A percentile compares a stretch with the other conserved stretches of the same genome.
Evolutionary conservation across 2,888 invertebrate genomes (phyloP).

Genomic region (Hermodice carunculata): DNA sequence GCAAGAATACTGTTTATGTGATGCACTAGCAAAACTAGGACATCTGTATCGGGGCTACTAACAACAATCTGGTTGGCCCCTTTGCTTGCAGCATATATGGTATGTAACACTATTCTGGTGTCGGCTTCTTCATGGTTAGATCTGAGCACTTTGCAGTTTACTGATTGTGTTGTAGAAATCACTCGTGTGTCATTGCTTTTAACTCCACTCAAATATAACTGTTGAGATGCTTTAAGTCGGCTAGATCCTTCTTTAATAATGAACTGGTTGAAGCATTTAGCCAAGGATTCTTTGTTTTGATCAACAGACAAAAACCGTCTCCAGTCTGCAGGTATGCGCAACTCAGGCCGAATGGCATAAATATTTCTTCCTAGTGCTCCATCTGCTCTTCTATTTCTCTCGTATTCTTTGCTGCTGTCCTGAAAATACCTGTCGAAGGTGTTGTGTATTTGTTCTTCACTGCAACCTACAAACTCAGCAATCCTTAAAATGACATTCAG

Average conservation of each 20-base stretch:
- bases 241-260: too few relatives aligned
- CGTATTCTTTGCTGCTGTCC: background rate
- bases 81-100: background rate
- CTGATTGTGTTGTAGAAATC: too few relatives aligned
- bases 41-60: background rate
- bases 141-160: too few relatives aligned
- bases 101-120: background rate
- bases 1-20: background rate
- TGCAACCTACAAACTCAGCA: background rate
- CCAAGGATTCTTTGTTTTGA: too few relatives aligned
- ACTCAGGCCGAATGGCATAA: too few relatives aligned
- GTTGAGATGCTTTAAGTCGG: too few relatives aligned
- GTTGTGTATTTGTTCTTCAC: background rate
- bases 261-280: too few relatives aligned
- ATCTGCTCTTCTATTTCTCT: background rate
- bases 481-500: background rate
- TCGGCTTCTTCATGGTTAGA: background rate
- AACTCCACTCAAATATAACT: too few relatives aligned
- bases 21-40: background rate
- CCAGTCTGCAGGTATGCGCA: too few relatives aligned
- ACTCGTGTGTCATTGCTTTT: too few relatives aligned
- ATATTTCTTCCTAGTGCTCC: too few relatives aligned
- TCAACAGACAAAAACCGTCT: too few relatives aligned
- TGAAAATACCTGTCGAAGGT: background rate
- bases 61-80: background rate